Evolutionary conservation across 2,888 invertebrate species (phyloP).

Genomic region (Nephrocerus scutellatus): DNA sequence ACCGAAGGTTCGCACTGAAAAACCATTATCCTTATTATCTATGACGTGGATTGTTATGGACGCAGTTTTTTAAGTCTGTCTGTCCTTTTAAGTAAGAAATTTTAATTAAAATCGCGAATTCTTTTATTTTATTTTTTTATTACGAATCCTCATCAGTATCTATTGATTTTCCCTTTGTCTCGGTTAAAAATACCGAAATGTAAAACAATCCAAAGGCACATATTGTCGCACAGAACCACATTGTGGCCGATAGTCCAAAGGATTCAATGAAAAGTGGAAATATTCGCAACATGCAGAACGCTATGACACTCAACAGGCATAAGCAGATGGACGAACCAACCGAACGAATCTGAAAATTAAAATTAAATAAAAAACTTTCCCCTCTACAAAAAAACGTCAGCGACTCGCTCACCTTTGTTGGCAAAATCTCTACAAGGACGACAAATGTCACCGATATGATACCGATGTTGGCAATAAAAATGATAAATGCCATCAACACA

Average conservation of each 20-base stretch:
- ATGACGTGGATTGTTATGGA: no score
- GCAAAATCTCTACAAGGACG: constrained; percentile 36
- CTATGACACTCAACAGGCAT: constrained; percentile 27
- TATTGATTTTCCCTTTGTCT: constrained; percentile 36
- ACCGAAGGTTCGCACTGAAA: no score
- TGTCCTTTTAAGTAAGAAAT: no score
- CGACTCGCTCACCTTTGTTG: constrained; percentile 30
- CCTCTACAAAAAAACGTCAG: no score
- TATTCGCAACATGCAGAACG: constrained; percentile 29
- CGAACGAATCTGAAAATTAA: constrained; percentile 26
- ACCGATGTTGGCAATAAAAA: constrained; percentile 37
- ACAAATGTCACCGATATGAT: constrained; percentile 33
- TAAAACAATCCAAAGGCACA: constrained; percentile 32
- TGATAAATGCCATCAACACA: constrained; percentile 31
- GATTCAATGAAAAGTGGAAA: constrained; percentile 32
- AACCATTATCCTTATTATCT: no score
- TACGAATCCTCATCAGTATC: constrained; percentile 18
- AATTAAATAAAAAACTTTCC: neutral
- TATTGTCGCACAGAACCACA: constrained; percentile 33
- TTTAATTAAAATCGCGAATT: no score
- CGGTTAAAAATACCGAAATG: constrained; percentile 30
- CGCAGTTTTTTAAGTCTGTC: no score
- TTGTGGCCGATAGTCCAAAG: constrained; percentile 30
- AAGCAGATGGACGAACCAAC: constrained; percentile 30
- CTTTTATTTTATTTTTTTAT: no score